Conservation (phyloP, 2,888 invertebrate genomes). For the Habroteleia sp. region DNA sequence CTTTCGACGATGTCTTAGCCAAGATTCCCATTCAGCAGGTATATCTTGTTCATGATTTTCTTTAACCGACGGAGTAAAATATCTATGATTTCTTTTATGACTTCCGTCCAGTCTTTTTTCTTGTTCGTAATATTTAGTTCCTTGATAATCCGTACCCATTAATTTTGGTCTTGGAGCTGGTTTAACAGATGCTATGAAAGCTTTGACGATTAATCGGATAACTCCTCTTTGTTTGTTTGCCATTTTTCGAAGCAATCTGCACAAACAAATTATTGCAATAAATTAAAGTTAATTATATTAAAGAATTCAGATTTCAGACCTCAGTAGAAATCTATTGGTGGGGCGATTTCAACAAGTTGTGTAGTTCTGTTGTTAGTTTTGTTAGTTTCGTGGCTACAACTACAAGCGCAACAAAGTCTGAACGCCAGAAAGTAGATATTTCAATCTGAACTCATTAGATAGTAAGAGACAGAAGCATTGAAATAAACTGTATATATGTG, state of each 20-base stretch:
- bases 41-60: constrained; percentile 87
- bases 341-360: no score
- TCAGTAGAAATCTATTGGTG: no score
- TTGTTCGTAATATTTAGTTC: constrained; percentile 90
- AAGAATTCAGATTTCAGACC: no score
- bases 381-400: no score
- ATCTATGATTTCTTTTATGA: constrained; percentile 84
- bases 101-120: constrained; percentile 81
- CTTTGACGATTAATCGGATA: constrained; percentile 82
- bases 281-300: no score
- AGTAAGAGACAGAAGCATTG: no score
- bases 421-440: no score
- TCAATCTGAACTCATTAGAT: no score
- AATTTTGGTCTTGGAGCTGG: constrained; percentile 80
- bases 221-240: constrained; percentile 70
- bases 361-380: no score
- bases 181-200: constrained; percentile 85
- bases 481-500: no score
- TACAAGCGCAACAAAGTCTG: no score
- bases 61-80: constrained; percentile 87
- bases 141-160: constrained; percentile 89
- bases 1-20: constrained; percentile 86
- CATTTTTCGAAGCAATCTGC: constrained; percentile 68
- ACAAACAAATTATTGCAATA: no score
- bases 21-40: constrained; percentile 94